phyloP scores from a whole-genome alignment of 2,797 vertebrate genomes.

The Mus minutoides region DNA sequence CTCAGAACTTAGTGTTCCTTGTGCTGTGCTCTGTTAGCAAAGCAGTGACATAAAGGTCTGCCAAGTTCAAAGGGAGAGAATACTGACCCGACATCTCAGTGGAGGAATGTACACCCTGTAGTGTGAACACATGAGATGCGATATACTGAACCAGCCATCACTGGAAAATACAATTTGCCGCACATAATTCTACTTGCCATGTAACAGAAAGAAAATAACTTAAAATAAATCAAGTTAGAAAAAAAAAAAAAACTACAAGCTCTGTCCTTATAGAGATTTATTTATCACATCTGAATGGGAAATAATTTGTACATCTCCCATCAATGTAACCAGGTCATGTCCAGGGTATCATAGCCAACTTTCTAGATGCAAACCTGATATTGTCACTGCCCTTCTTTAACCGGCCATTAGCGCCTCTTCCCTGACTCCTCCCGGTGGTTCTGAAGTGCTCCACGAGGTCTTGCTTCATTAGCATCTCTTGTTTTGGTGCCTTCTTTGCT shows the following conservation, averaged over 20 bases:
- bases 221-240: constrained; percentile 43
- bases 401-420: background rate
- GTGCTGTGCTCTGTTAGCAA: background rate
- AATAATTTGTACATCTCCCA: background rate
- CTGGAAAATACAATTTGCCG: background rate
- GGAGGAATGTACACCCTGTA: background rate
- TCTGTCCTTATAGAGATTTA: background rate
- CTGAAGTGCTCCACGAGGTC: background rate
- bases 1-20: background rate
- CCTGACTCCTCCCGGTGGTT: background rate
- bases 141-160: background rate
- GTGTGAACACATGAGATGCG: background rate
- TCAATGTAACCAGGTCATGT: background rate
- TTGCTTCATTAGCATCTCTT: background rate
- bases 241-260: background rate
- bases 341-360: background rate
- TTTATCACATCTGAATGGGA: background rate
- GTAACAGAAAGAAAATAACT: constrained; percentile 8
- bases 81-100: background rate
- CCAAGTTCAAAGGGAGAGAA: constrained; percentile 15
- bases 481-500: background rate
- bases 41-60: background rate
- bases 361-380: background rate
- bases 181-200: constrained; percentile 14
- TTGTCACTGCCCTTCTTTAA: constrained; percentile 32